Base-by-base conservation (phyloP, 2,113 vertebrate species). In the Ardeotis arabs region DNA sequence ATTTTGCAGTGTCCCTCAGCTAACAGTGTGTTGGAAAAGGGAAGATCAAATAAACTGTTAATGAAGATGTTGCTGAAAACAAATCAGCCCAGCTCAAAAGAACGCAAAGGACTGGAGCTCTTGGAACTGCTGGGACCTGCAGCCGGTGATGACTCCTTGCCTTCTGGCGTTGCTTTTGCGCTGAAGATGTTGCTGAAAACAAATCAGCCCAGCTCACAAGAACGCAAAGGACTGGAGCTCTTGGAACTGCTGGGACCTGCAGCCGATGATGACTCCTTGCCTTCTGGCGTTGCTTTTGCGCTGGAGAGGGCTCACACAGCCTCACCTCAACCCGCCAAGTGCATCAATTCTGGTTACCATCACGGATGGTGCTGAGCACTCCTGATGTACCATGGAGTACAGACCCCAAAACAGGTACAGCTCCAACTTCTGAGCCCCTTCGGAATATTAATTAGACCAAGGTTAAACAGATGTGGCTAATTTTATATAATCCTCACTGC, bases 1-100 rank as follows among this genome's bases (percentile, higher is more conserved):
- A 89, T 89, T 77, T 90, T 85, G 86, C 92, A 81, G 64, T 64
- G 89, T 92, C 74, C 69, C 41, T 78, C 53, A 74, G 82, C 58
- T 93, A 62, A 44, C 41, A 37, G 31, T 4, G 52, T 24, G 66
- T 24, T 69, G 82, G 76, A 83, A 88, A 84, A 75, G 33, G 35
- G 77, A 64, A 94, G 94, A 74, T 93, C 69, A 76, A 82, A 89
- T 41, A 55, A 93, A 84, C 68, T 50, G 14, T 52, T 89, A 67
- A 56, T 49, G 59, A 64, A 70, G 44, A 39, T 27, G 9, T 19
- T 52, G 13, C 74, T 80, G 89, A 41, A 89, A 63, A 64, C 16
- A 1, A 11, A 80, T 35, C 74, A 60, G 39, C 50, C 28, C 87
- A 59, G 63, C 79, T 89, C 47, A 16, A 47, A 50, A 83, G 41